Evolutionary conservation across 2,113 vertebrate genomes (phyloP).

Genomic region (Heterotilapia buettikoferi): DNA sequence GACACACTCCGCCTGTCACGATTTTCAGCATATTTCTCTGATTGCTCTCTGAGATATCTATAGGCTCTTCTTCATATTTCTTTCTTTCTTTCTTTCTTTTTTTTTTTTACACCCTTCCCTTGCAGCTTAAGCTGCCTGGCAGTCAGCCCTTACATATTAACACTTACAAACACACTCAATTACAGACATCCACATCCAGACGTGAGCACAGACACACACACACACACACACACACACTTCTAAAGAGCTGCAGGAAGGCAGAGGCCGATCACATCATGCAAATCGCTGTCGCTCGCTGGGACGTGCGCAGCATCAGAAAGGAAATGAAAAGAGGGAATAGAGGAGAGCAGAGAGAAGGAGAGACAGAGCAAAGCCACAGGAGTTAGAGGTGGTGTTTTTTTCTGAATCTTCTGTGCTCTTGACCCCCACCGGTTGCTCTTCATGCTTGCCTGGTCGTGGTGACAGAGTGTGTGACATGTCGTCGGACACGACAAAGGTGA

Average conservation of each 20-base stretch:
- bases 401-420: slow-evolving; percentile 26
- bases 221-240: slow-evolving; percentile 41
- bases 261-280: slow-evolving; percentile 62
- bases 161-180: slow-evolving; percentile 26
- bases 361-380: neutral
- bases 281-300: slow-evolving; percentile 47
- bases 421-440: slow-evolving; percentile 48
- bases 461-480: slow-evolving; percentile 53
- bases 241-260: slow-evolving; percentile 55
- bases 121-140: slow-evolving; percentile 43
- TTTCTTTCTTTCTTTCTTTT: neutral
- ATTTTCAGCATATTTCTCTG: slow-evolving; percentile 38
- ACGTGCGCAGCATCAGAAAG: slow-evolving; percentile 49
- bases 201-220: slow-evolving; percentile 6
- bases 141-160: slow-evolving; percentile 30
- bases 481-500: slow-evolving; percentile 52
- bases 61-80: neutral
- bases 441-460: slow-evolving; percentile 40
- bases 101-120: neutral
- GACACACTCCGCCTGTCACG: slow-evolving; percentile 19
- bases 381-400: neutral
- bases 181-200: slow-evolving; percentile 3
- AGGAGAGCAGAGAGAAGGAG: neutral
- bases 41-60: slow-evolving; percentile 48
- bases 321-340: neutral